These are phyloP conservation scores for Erannis defoliaria DNA, from an alignment of 2,888 invertebrate genomes.

Conservation along the genomic window DNA sequence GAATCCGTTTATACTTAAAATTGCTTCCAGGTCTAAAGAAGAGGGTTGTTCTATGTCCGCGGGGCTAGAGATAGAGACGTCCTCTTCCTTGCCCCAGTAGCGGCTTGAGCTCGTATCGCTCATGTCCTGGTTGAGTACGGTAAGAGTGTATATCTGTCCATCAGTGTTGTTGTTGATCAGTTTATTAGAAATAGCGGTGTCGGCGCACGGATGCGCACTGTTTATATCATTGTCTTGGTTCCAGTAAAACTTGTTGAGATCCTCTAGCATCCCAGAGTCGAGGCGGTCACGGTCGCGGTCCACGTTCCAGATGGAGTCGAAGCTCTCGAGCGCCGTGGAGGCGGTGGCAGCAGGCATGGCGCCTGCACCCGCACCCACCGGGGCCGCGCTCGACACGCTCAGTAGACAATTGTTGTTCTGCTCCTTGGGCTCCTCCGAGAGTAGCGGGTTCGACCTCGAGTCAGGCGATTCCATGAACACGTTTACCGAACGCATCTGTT, in stretches of 20 bases:
- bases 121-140: slow-evolving; percentile 93
- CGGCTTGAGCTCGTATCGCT: slow-evolving; percentile 89
- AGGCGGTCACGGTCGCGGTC: slow-evolving; percentile 91
- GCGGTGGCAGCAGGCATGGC: slow-evolving; percentile 73
- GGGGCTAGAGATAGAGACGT: slow-evolving; percentile 87
- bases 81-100: slow-evolving; percentile 89
- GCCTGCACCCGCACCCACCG: slow-evolving; percentile 61
- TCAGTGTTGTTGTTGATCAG: slow-evolving; percentile 90
- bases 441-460: slow-evolving; percentile 80
- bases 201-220: slow-evolving; percentile 79
- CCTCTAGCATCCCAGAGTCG: slow-evolving; percentile 92
- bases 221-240: slow-evolving; percentile 88
- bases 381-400: slow-evolving; percentile 63
- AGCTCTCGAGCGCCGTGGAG: slow-evolving; percentile 82
- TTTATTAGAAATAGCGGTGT: slow-evolving; percentile 83
- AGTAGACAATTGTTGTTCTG: slow-evolving; percentile 88
- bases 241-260: slow-evolving; percentile 95
- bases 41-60: slow-evolving; percentile 87
- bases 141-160: slow-evolving; percentile 94
- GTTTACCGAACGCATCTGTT: slow-evolving; percentile 90
- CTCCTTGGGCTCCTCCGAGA: slow-evolving; percentile 85
- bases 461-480: slow-evolving; percentile 88
- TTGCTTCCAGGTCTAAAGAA: slow-evolving; percentile 92
- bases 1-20: slow-evolving; percentile 90
- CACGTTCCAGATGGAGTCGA: slow-evolving; percentile 89